Evolutionary conservation across 2,797 vertebrate genomes (phyloP).

Genomic region (Siniperca obscura): DNA sequence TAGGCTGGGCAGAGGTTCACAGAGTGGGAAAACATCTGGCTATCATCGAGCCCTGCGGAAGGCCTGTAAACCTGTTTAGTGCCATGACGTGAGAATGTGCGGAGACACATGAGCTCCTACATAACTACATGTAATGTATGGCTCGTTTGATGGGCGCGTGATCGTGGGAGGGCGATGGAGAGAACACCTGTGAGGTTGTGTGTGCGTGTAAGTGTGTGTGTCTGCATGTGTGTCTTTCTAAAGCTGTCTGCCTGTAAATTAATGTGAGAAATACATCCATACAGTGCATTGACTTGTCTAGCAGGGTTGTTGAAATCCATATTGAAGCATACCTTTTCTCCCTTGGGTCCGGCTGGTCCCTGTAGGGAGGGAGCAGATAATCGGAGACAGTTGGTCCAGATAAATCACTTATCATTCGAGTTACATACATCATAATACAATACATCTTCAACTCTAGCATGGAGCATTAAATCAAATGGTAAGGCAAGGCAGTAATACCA

Average conservation of each 20-base stretch:
- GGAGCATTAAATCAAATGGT: slow-evolving; percentile 53
- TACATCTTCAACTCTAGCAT: slow-evolving; percentile 34
- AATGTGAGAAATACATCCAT: slow-evolving; percentile 21
- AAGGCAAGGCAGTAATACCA: slow-evolving; percentile 23
- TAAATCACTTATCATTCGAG: slow-evolving; percentile 58
- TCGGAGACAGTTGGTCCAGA: slow-evolving; percentile 68
- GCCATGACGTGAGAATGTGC: slow-evolving; percentile 69
- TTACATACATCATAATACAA: slow-evolving; percentile 40
- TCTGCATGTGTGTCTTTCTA: neutral
- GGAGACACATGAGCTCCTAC: slow-evolving; percentile 65
- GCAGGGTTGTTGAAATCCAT: slow-evolving; percentile 33
- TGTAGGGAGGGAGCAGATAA: slow-evolving; percentile 76
- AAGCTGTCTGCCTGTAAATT: slow-evolving; percentile 20
- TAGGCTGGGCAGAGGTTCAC: slow-evolving; percentile 57
- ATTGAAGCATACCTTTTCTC: slow-evolving; percentile 90
- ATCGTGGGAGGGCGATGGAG: slow-evolving; percentile 26
- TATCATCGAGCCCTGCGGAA: slow-evolving; percentile 62
- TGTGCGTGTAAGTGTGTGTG: neutral
- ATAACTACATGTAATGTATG: slow-evolving; percentile 67
- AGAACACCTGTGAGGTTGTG: slow-evolving; percentile 46
- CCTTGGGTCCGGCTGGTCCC: slow-evolving; percentile 91
- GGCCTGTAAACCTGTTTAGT: slow-evolving; percentile 71
- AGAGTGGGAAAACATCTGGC: slow-evolving; percentile 78
- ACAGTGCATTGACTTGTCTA: slow-evolving; percentile 27
- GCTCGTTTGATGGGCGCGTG: slow-evolving; percentile 49